Evolutionary conservation across 1,140 invertebrate genomes (phyloP), one percentile per base, ranked within the genome.

Genomic region (Dolichoris vasculosae): DNA sequence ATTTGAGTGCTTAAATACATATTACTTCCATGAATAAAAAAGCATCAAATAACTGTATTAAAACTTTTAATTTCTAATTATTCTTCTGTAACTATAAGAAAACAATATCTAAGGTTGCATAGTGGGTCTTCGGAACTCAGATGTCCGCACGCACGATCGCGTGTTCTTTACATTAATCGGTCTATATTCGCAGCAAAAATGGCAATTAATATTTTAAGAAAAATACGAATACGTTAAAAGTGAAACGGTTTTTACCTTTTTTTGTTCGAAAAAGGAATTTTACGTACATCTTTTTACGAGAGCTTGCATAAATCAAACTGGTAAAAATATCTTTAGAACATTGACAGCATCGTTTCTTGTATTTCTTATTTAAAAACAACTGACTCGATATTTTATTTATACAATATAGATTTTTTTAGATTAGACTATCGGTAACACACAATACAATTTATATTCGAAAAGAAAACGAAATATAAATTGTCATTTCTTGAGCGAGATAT

Each of bases 121-220:
- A 23, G 43, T 6, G 38, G 67, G 11, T 73, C 69, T 73, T 69
- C n/a, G 64, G n/a, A 20, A 20, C 64, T 48, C 55, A 51, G 20
- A 17, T 13, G n/a, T 40, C 32, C 46, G 23, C 51, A 43, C 75
- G 59, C 63, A 46, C 64, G 4, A 11, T 87, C 78, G 86, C 87
- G 86, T 84, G 84, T 75, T 40, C 32, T 79, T 86, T 84, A 63
- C 15, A 63, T 88, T 86, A 87, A 85, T 75, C 88, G 88, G 88
- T 88, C 88, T 88, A 89, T 82, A 88, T 88, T 84, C 59, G 59
- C 30, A 6, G 38, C 46, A 4, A 43, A 13, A 9, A 6, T n/a
- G 73, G 87, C 86, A 88, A 90, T 90, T 88, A 87, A 89, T 90
- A 88, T 86, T 79, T 63, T 83, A 86, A 87, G 88, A 13, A 32